phyloP scores from a whole-genome alignment of 2,888 invertebrate genomes.

The Syrista parreyssii region DNA sequence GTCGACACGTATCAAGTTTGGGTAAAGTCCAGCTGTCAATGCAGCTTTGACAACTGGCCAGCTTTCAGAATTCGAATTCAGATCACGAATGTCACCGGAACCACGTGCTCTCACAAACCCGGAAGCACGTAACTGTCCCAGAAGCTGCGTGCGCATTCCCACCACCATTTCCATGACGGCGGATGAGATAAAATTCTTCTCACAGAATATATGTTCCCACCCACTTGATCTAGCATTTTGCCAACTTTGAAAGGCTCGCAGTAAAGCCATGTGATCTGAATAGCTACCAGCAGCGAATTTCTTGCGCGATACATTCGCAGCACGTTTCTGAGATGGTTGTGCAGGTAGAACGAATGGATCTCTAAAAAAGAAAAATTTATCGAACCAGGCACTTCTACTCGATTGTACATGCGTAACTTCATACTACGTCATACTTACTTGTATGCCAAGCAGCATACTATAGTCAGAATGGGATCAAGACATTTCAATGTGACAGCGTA shows the following conservation, averaged over 20 bases:
- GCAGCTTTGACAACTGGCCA: slow-evolving; percentile 94
- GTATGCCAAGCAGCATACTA: slow-evolving; percentile 87
- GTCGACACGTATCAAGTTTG: slow-evolving; percentile 84
- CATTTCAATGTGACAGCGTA: slow-evolving; percentile 92
- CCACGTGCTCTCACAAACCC: slow-evolving; percentile 77
- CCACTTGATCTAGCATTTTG: slow-evolving; percentile 72
- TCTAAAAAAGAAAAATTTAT: slow-evolving; percentile 52
- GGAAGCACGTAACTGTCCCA: slow-evolving; percentile 82
- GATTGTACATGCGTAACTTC: background rate
- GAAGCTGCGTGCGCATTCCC: slow-evolving; percentile 84
- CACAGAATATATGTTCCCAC: slow-evolving; percentile 78
- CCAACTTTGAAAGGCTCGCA: slow-evolving; percentile 83
- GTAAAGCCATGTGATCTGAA: slow-evolving; percentile 91
- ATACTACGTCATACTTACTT: slow-evolving; percentile 66
- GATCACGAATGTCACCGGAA: slow-evolving; percentile 77
- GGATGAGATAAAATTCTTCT: slow-evolving; percentile 80
- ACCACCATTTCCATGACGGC: slow-evolving; percentile 92
- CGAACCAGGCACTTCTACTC: slow-evolving; percentile 1
- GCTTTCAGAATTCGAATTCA: slow-evolving; percentile 85
- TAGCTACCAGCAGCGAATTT: slow-evolving; percentile 80
- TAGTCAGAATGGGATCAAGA: slow-evolving; percentile 90
- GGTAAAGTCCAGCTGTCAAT: slow-evolving; percentile 89
- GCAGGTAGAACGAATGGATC: slow-evolving; percentile 84
- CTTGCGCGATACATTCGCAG: slow-evolving; percentile 73
- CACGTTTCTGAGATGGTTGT: slow-evolving; percentile 75